A percentile compares a stretch with the other conserved stretches of the same genome.
phyloP scores from a whole-genome alignment of 2,113 vertebrate species.

The Calonectris borealis region DNA sequence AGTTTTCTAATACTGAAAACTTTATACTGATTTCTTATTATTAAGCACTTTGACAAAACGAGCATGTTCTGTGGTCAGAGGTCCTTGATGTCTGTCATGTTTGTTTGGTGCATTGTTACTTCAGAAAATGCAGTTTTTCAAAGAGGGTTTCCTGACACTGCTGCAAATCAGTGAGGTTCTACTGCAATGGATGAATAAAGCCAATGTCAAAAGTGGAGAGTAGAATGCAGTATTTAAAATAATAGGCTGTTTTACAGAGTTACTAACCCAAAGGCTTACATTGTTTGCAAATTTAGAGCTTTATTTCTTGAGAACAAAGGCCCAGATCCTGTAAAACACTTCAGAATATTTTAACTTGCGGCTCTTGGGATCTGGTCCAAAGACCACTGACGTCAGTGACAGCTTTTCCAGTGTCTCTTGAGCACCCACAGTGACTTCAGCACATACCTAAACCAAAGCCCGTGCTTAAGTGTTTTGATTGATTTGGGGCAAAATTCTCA shows the following conservation, averaged over 20 bases:
- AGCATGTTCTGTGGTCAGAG: constrained; percentile 27
- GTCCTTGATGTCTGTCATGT: constrained; percentile 19
- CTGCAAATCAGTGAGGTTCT: constrained; percentile 63
- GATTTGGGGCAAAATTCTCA: not conserved
- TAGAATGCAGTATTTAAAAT: constrained; percentile 22
- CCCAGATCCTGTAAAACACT: not conserved
- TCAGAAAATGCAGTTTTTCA: constrained; percentile 20
- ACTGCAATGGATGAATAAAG: constrained; percentile 52
- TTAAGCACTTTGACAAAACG: not conserved
- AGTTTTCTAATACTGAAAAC: constrained; percentile 50
- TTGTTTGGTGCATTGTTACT: constrained; percentile 32
- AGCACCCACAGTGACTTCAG: not conserved
- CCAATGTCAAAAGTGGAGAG: constrained; percentile 42
- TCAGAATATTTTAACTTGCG: not conserved
- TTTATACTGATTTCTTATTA: constrained; percentile 2
- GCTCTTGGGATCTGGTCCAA: not conserved
- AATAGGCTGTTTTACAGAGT: not conserved
- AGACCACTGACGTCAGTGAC: not conserved
- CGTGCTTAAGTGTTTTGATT: not conserved
- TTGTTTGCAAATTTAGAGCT: not conserved
- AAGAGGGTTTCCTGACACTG: constrained; percentile 18
- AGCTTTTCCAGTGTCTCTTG: not conserved
- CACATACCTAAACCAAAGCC: not conserved
- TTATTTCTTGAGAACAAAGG: not conserved
- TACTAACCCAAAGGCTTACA: not conserved